Evolutionary conservation across 2,113 vertebrate species (phyloP), one percentile per base, ranked within the genome.

Genomic region (Pterocles gutturalis): DNA sequence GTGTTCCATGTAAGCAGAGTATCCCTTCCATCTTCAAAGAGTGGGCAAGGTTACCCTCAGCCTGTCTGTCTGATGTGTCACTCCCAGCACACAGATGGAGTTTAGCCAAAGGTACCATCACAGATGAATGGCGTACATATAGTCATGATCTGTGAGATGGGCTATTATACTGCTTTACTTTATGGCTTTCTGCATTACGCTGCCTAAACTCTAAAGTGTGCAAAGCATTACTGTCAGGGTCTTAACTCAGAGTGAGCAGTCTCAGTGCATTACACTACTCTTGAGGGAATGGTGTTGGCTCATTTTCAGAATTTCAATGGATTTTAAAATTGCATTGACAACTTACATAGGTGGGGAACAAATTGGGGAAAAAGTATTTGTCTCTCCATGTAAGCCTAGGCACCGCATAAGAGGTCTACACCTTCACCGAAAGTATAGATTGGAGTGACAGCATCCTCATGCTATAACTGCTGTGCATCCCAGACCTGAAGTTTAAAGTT

Each of bases 311-410:
- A 45, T 80, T 92, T 69, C 53, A 69, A 84, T 79, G 92, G 55
- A 96, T 97, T 98, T 97, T 91, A 62, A 96, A 96, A 95, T 93
- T 96, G 77, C 65, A 97, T 93, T 96, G 86, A 96, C 49, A 45
- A 94, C 51, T 72, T 96, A 72, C 41, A 46, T 73, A 86, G 76
- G 60, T 96, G 73, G 54, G 46, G 43, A 70, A 94, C 86, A 87
- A 90, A 91, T 5, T 89, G 71, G 34, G 53, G 55, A 14, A 86
- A 86, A 90, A 87, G 49, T 87, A 86, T 94, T 96, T 90, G 22
- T 97, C 49, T 83, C 67, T 92, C 66, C 34, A 8, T 46, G 54
- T 76, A 90, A 94, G 55, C 53, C 46, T 31, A 45, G 45, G 33
- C 26, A 29, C 64, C 79, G 73, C 82, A 87, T 64, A 49, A 96